These are phyloP conservation scores for Hecatera dysodea DNA, from an alignment of 2,888 invertebrate species.

Conservation along the genomic window DNA sequence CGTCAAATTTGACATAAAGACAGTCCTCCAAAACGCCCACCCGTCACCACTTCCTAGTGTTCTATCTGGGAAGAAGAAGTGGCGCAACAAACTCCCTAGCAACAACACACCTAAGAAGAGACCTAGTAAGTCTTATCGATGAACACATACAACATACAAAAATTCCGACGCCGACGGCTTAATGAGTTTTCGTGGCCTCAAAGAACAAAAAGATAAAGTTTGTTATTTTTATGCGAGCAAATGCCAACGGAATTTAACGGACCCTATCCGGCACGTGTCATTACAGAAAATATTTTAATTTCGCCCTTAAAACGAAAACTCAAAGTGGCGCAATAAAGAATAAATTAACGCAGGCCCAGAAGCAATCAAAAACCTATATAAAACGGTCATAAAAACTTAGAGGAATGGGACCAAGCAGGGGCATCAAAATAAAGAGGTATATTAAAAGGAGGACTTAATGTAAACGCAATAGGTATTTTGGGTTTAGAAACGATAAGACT, in stretches of 20 bases:
- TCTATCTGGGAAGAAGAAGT: no score
- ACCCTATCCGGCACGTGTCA: conserved; percentile 35
- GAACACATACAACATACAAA: neutral
- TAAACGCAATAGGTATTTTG: conserved; percentile 30
- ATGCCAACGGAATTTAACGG: conserved; percentile 28
- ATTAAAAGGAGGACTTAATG: conserved; percentile 45
- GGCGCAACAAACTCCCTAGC: no score
- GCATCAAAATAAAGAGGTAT: conserved; percentile 51
- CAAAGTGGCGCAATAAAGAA: conserved; percentile 59
- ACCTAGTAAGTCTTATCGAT: neutral
- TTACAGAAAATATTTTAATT: conserved; percentile 60
- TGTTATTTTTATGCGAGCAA: conserved; percentile 21
- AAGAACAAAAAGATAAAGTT: conserved; percentile 3
- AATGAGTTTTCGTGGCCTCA: conserved; percentile 11
- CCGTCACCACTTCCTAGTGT: no score
- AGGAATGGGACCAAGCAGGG: conserved; percentile 49
- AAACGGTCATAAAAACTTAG: conserved; percentile 58
- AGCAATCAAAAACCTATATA: conserved; percentile 66
- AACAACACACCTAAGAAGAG: no score
- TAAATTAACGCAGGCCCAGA: conserved; percentile 61
- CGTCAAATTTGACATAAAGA: no score
- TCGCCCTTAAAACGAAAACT: conserved; percentile 44
- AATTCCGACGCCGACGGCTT: neutral
- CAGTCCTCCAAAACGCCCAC: no score
- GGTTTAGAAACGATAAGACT: conserved; percentile 19